A percentile compares a stretch with the other conserved stretches of the same genome.
phyloP scores from a whole-genome alignment of 2,888 invertebrate species.

The Ischnus inquisitorius region DNA sequence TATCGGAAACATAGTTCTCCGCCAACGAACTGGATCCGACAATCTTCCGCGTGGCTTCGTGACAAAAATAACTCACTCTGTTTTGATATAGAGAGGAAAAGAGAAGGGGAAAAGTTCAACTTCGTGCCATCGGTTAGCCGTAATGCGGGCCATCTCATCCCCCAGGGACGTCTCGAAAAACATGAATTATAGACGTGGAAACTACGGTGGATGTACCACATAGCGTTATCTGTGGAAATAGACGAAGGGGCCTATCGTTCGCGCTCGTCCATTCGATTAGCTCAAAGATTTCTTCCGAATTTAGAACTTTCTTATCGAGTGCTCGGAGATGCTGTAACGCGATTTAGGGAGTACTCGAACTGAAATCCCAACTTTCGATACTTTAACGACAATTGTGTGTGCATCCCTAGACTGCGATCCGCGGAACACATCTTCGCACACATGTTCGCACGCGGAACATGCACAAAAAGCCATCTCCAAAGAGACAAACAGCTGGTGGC shows the following conservation, averaged over 20 bases:
- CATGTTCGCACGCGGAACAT: neutral
- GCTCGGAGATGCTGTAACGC: conserved; percentile 31
- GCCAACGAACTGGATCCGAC: conserved; percentile 9
- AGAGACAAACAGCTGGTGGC: conserved; percentile 49
- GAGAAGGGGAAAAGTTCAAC: conserved; percentile 2
- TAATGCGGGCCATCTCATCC: conserved; percentile 24
- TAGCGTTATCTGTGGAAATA: neutral
- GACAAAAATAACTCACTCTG: conserved; percentile 40
- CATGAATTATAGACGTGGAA: conserved; percentile 48
- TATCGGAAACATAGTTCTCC: conserved; percentile 39
- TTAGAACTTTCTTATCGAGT: conserved; percentile 53
- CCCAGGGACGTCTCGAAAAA: conserved; percentile 21
- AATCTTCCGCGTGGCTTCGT: conserved; percentile 21
- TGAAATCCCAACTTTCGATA: conserved; percentile 10
- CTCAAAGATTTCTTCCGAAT: conserved; percentile 46
- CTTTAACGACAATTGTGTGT: conserved; percentile 5
- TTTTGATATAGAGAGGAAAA: conserved; percentile 11
- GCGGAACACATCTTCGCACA: conserved; percentile 21
- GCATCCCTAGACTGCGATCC: neutral
- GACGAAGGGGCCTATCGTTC: neutral
- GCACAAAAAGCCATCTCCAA: neutral
- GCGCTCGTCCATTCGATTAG: conserved; percentile 41
- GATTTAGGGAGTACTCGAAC: conserved; percentile 26
- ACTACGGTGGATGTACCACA: neutral
- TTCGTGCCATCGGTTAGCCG: neutral